Evolutionary conservation across 2,888 invertebrate genomes (phyloP).

Genomic region (Myathropa florea): DNA sequence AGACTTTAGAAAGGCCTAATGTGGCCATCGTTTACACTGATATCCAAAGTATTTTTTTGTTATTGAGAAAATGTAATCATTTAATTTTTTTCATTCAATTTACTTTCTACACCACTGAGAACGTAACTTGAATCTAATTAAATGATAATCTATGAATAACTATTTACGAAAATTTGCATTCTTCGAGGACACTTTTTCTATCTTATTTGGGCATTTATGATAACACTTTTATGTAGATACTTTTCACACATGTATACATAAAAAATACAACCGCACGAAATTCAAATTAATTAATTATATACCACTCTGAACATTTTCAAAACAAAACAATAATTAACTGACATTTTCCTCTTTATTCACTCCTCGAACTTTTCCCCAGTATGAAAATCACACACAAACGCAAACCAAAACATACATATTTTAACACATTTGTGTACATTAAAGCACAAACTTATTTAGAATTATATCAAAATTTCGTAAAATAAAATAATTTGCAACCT

Average conservation of each 20-base stretch:
- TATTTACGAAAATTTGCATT: not conserved
- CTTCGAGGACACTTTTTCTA: not conserved
- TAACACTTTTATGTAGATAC: not conserved
- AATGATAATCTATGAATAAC: not conserved
- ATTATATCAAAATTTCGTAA: not conserved
- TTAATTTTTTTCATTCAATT: not conserved
- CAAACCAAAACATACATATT: not conserved
- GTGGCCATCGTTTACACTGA: slow-evolving; percentile 89
- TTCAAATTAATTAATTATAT: not conserved
- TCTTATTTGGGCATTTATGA: not conserved
- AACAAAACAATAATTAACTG: slow-evolving; percentile 54
- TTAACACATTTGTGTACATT: not conserved
- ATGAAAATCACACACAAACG: slow-evolving; percentile 23
- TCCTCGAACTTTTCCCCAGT: slow-evolving; percentile 19
- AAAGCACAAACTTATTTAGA: not conserved
- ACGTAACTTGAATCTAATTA: not conserved
- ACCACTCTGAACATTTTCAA: slow-evolving; percentile 54
- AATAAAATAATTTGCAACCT: slow-evolving; percentile 32
- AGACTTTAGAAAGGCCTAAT: slow-evolving; percentile 97
- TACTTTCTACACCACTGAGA: not conserved
- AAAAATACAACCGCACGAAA: not conserved
- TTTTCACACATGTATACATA: not conserved
- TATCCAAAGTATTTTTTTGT: slow-evolving; percentile 72
- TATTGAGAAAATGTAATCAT: slow-evolving; percentile 33
- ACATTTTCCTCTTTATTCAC: slow-evolving; percentile 3